phyloP scores from a whole-genome alignment of 2,888 invertebrate species.

The Eupelmus urozonus region DNA sequence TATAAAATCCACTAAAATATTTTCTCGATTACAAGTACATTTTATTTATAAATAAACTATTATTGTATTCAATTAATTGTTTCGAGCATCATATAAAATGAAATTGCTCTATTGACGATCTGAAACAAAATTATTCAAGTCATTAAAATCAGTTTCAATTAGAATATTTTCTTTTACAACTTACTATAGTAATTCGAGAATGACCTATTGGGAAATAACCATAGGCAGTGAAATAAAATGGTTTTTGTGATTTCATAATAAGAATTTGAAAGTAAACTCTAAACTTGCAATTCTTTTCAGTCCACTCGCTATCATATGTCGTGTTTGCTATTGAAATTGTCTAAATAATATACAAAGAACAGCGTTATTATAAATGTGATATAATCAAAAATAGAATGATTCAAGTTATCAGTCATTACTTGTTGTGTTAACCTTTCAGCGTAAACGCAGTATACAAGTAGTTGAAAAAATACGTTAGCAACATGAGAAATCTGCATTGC shows the following conservation, averaged over 20 bases:
- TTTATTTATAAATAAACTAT: too few species aligned
- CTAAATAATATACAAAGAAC: conserved; percentile 6
- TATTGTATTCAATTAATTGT: too few species aligned
- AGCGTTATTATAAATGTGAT: neutral
- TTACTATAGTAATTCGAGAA: neutral
- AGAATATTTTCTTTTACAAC: neutral
- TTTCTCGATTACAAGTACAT: too few species aligned
- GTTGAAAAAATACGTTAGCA: neutral
- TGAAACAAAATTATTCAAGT: conserved; percentile 21
- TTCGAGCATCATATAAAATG: conserved; percentile 17
- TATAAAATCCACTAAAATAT: too few species aligned
- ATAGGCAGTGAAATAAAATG: conserved; percentile 25
- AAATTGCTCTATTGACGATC: conserved; percentile 16
- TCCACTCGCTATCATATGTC: conserved; percentile 22
- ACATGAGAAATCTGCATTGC: neutral
- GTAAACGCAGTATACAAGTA: neutral
- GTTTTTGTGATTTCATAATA: conserved; percentile 12
- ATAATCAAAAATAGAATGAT: neutral
- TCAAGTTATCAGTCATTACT: neutral
- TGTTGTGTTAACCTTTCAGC: conserved; percentile 7
- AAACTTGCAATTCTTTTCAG: neutral
- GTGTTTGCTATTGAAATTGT: neutral
- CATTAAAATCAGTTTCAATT: neutral
- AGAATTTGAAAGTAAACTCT: conserved; percentile 13
- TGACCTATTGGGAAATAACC: conserved; percentile 20